phyloP scores from a whole-genome alignment of 64 coral and sea anemone genomes.

The Pocillopora verrucosa region DNA sequence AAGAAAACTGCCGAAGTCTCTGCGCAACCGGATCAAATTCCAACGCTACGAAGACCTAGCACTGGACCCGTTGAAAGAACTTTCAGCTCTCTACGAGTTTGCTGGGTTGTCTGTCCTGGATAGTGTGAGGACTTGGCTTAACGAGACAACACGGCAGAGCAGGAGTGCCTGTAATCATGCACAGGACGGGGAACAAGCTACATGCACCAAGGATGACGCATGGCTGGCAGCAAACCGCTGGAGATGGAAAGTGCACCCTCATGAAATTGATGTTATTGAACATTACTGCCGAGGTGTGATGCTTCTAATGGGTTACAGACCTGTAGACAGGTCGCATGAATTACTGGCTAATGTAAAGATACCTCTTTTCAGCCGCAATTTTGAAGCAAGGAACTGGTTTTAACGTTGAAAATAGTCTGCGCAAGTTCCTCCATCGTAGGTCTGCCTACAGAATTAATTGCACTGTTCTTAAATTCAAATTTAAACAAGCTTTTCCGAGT shows the following conservation, averaged over 20 bases:
- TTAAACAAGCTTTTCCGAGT: too few species aligned
- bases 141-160: not conserved
- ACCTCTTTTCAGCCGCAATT: not conserved
- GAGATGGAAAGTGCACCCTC: slow-evolving; percentile 23
- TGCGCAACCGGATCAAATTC: not conserved
- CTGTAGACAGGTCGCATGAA: not conserved
- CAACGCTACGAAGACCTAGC: slow-evolving; percentile 39
- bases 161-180: not conserved
- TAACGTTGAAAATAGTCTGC: not conserved
- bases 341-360: not conserved
- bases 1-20: not conserved
- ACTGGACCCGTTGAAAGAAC: not conserved
- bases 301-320: not conserved
- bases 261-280: slow-evolving; percentile 18
- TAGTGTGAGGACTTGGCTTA: slow-evolving; percentile 5
- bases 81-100: slow-evolving; percentile 10
- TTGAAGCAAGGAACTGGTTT: slow-evolving; percentile 28
- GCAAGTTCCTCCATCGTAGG: not conserved
- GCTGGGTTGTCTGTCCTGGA: slow-evolving; percentile 19
- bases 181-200: not conserved
- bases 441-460: too few species aligned
- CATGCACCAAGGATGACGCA: slow-evolving; percentile 24
- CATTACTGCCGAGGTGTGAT: not conserved
- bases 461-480: too few species aligned
- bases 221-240: slow-evolving; percentile 9